These are phyloP conservation scores for Junonia oenone DNA, from an alignment of 2,888 invertebrate genomes.

Conservation along the genomic window DNA sequence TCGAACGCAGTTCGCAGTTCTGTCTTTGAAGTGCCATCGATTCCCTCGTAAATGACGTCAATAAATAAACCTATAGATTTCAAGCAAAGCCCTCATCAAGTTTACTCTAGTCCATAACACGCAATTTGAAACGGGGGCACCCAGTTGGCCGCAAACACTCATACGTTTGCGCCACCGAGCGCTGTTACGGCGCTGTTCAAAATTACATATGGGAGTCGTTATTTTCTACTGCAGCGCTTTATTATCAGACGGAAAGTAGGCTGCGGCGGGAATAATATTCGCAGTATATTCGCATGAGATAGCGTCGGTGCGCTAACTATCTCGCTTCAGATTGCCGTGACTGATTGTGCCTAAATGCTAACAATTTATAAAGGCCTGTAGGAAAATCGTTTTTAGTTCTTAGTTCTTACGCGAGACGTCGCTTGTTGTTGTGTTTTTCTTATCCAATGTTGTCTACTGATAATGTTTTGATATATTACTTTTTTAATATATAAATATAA, in stretches of 20 bases:
- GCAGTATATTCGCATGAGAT: constrained; percentile 34
- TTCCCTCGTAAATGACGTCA: neutral
- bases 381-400: neutral
- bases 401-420: neutral
- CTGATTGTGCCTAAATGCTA: constrained; percentile 23
- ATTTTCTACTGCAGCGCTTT: constrained; percentile 29
- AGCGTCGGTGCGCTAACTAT: constrained; percentile 34
- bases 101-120: constrained; percentile 21
- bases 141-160: constrained; percentile 25
- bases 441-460: neutral
- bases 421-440: neutral
- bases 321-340: constrained; percentile 29
- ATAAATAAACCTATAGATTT: constrained; percentile 12
- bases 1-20: neutral
- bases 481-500: neutral
- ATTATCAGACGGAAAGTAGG: constrained; percentile 28
- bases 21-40: neutral
- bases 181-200: constrained; percentile 25
- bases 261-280: constrained; percentile 32
- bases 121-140: constrained; percentile 26
- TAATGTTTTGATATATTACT: neutral
- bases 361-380: constrained; percentile 16
- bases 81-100: constrained; percentile 9
- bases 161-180: constrained; percentile 24
- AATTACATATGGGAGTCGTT: constrained; percentile 32